Evolutionary conservation across 2,113 vertebrate species (phyloP).

Genomic region (Bubo blakistoni): DNA sequence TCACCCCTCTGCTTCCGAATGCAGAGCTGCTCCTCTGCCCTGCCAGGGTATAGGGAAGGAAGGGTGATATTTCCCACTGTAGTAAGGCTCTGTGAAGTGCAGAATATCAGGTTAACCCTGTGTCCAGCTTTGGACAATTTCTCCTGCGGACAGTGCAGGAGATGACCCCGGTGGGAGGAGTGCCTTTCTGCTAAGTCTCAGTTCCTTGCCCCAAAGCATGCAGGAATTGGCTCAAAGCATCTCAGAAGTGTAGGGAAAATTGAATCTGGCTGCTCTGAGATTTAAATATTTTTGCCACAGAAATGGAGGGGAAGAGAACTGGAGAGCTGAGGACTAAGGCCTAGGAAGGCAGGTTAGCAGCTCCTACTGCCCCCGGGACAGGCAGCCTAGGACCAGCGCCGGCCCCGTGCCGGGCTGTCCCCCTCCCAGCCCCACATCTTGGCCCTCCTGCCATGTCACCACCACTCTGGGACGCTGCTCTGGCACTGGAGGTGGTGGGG

Average conservation of each 20-base stretch:
- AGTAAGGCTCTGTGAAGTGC: not conserved
- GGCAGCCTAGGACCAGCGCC: rapidly evolving
- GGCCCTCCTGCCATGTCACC: not conserved
- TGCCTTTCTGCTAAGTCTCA: not conserved
- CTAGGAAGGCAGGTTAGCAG: not conserved
- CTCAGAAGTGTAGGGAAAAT: not conserved
- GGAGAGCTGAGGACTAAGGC: not conserved
- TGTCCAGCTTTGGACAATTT: not conserved
- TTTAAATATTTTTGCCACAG: not conserved
- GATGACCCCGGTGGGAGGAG: not conserved
- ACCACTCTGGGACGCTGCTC: not conserved
- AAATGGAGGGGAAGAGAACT: not conserved
- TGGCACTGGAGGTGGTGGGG: rapidly evolving
- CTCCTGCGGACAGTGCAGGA: not conserved
- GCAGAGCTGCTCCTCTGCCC: not conserved
- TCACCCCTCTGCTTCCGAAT: not conserved
- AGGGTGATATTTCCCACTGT: not conserved
- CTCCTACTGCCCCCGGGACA: not conserved
- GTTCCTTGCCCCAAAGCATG: not conserved
- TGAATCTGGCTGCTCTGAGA: not conserved
- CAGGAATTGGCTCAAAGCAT: not conserved
- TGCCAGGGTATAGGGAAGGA: not conserved
- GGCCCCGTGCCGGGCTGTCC: rapidly evolving
- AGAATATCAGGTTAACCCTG: not conserved
- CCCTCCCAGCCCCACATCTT: not conserved